Evolutionary conservation across 2,888 invertebrate genomes (phyloP), one percentile per base, ranked within the genome.

Genomic region (Augochlorella aurata): DNA sequence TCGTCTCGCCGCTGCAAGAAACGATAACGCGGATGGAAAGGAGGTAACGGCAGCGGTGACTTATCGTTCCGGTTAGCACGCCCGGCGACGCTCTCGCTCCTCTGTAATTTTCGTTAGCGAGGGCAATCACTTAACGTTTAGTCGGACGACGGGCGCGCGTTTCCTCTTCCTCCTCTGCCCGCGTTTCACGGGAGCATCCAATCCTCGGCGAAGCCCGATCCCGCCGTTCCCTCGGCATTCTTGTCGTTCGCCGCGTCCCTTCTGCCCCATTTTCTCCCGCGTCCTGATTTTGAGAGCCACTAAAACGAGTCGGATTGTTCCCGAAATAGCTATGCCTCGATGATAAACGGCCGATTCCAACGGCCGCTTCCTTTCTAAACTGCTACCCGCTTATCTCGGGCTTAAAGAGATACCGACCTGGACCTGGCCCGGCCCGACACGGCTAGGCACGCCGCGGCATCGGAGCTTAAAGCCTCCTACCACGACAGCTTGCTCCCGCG

Each of bases 301-400:
- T 85, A 82, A 85, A 87, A 71, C 83, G 29, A 75, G 76, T 74
- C 67, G 63, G 68, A 85, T 81, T 77, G 83, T 79, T 82, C 85
- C 79, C 74, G 81, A 81, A 83, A 85, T 87, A 81, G 79, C 70
- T 75, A 82, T 63, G 69, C 72, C 74, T 77, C 75, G 79, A 86
- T 87, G 83, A 86, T 70, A 82, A 84, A 86, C 78, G 86, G 47
- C 52, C 63, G 71, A 74, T 49, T 58, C 44, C 61, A 54, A 50
- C 58, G 74, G 69, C 74, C 79, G 68, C 10, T n/a, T 67, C 73
- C 85, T 85, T 77, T 76, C 73, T 61, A 44, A 66, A 70, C 52
- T 47, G 66, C n/a, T 76, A 74, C 49, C 74, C 63, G 78, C 76
- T 86, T 86, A 84, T 82, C 83, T 80, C 70, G 50, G 18, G 73